Percentiles rank a stretch among this genome's conserved stretches.
Evolutionary conservation across 1,140 invertebrate species (phyloP).

Genomic region (Solenopsis invicta): DNA sequence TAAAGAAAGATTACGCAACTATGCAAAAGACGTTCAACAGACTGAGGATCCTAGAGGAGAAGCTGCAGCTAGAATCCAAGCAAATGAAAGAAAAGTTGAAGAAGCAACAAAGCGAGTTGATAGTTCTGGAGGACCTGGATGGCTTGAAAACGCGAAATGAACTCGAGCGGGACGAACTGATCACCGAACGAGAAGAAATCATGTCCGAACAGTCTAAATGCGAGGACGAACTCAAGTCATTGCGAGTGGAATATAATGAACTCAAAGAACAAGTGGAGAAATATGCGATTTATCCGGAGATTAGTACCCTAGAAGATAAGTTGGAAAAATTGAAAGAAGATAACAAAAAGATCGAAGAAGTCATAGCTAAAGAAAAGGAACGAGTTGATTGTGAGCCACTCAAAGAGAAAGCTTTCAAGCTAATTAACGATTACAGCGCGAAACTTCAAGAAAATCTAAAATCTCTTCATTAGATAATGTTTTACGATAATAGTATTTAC

Average conservation of each 20-base stretch:
- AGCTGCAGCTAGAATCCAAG: slow-evolving; percentile 77
- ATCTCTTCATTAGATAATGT: slow-evolving; percentile 70
- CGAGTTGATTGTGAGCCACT: slow-evolving; percentile 76
- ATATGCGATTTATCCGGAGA: slow-evolving; percentile 83
- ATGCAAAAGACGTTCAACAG: slow-evolving; percentile 79
- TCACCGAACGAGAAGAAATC: slow-evolving; percentile 74
- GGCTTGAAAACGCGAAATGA: slow-evolving; percentile 74
- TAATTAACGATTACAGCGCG: slow-evolving; percentile 73
- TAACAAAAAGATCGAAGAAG: slow-evolving; percentile 75
- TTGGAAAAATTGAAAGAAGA: slow-evolving; percentile 77
- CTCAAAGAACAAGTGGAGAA: slow-evolving; percentile 79
- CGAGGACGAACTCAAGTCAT: slow-evolving; percentile 73
- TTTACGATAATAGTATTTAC: not conserved
- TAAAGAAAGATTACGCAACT: slow-evolving; percentile 78
- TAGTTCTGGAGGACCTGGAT: slow-evolving; percentile 77
- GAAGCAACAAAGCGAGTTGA: slow-evolving; percentile 75
- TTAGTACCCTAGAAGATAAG: slow-evolving; percentile 81
- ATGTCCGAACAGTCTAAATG: slow-evolving; percentile 70
- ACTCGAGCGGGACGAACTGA: slow-evolving; percentile 75
- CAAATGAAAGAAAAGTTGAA: slow-evolving; percentile 77
- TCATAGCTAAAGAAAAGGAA: slow-evolving; percentile 74
- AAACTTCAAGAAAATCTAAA: slow-evolving; percentile 77
- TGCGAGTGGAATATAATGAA: slow-evolving; percentile 75
- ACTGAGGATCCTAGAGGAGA: slow-evolving; percentile 81
- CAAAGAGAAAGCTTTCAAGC: slow-evolving; percentile 71